A percentile compares a stretch with the other conserved stretches of the same genome.
These are phyloP conservation scores for Drosophila pseudotakahashii DNA, from an alignment of 2,888 invertebrate species.

Conservation along the genomic window DNA sequence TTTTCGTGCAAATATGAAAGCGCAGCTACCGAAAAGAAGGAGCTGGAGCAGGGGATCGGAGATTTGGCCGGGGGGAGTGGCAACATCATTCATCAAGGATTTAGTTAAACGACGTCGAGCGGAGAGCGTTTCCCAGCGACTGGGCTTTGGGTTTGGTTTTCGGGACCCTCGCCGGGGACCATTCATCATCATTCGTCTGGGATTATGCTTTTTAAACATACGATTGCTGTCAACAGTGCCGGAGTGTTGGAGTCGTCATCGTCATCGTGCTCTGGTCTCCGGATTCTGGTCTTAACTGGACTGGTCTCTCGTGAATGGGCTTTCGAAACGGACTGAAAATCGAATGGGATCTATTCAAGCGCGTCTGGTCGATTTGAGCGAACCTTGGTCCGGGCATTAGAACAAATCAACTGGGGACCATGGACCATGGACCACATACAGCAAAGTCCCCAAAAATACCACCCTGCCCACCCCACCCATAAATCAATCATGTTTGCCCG, in stretches of 20 bases:
- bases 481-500: constrained; percentile 74
- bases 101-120: constrained; percentile 76
- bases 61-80: constrained; percentile 20
- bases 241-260: constrained; percentile 58
- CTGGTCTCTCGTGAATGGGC: constrained; percentile 29
- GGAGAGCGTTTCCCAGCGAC: constrained; percentile 42
- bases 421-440: constrained; percentile 6
- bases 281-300: constrained; percentile 10
- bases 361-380: constrained; percentile 14
- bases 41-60: constrained; percentile 10
- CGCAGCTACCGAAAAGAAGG: constrained; percentile 40
- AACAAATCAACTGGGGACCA: constrained; percentile 22
- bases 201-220: constrained; percentile 82
- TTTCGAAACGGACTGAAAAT: constrained; percentile 29
- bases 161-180: constrained; percentile 46
- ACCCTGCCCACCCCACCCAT: constrained; percentile 50
- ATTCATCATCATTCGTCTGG: constrained; percentile 82
- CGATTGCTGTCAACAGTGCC: constrained; percentile 81
- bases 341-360: constrained; percentile 26
- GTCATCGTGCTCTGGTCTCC: constrained; percentile 15
- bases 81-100: constrained; percentile 79
- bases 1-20: constrained; percentile 70
- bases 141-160: constrained; percentile 7
- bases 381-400: constrained; percentile 43
- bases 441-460: constrained; percentile 19